Evolutionary conservation across 2,888 invertebrate genomes (phyloP), one percentile per base, ranked within the genome.

Genomic region (Allygus modestus): DNA sequence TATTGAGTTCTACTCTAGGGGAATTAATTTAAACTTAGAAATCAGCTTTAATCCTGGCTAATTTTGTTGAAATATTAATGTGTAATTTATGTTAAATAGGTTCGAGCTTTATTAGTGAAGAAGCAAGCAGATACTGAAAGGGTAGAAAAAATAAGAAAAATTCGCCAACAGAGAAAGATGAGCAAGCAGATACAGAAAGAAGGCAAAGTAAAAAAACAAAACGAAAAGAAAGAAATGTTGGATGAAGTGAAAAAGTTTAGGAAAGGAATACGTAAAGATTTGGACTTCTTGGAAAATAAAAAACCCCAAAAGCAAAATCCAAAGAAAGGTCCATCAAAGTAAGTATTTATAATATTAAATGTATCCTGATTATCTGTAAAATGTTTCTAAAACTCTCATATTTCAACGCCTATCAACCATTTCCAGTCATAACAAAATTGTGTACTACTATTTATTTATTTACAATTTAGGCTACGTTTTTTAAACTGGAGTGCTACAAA

Each of bases 201-300:
- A 90, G 94, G 95, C 0, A 94, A 96, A 89, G 91, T 97, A 81
- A 95, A 97, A 89, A 95, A 97, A 90, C 96, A 96, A 83, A 94
- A 95, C 84, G 98, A 98, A 85, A 99, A 99, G 91, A 96, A 95
- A 89, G 95, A 98, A 88, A 94, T 99, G 94, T 90, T 97, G 73
- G 97, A 98, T 88, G 96, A 98, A 90, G 94, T 99, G 20, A 98
- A 99, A 89, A 96, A 98, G 89, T 98, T 96, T 88, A 94, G 97
- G 51, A 97, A 97, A 91, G 97, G 97, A 15, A 93, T 95, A 88
- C 93, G 95, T 0, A 93, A 94, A 84, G 95, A 96, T 90, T 91
- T 97, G 31, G 95, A 96, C 89, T 97, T 97, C 89, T 91, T 97
- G 85, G 96, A 97, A 85, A 94, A 95, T 82, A 93, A 87, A 37